Evolutionary conservation across 2,113 vertebrate genomes (phyloP).

Genomic region (Uropsilus gracilis): DNA sequence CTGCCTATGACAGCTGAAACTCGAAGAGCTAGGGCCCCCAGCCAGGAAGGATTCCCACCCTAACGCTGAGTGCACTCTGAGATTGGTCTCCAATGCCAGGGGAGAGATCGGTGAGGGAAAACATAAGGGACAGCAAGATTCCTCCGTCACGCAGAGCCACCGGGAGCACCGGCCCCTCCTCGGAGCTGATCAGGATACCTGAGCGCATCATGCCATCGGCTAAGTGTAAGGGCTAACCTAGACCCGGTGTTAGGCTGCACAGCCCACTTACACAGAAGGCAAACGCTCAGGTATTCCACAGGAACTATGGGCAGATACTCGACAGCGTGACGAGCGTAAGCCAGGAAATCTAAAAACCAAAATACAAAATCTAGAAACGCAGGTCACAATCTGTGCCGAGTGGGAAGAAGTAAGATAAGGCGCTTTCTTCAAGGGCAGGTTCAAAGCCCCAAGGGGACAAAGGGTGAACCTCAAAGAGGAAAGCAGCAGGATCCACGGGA

Average conservation of each 20-base stretch:
- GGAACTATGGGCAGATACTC: background rate
- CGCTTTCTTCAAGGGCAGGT: background rate
- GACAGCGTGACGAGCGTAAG: background rate
- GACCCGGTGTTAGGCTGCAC: background rate
- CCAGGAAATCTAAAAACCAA: background rate
- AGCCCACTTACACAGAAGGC: background rate
- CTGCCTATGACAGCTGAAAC: background rate
- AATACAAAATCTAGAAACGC: background rate
- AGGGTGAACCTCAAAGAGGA: background rate
- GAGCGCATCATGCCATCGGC: background rate
- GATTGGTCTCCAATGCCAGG: background rate
- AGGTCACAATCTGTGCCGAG: background rate
- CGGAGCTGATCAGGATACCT: background rate
- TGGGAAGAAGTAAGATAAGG: background rate
- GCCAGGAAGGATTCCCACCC: background rate
- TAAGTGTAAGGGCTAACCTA: background rate
- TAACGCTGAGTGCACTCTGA: background rate
- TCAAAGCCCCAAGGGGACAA: background rate
- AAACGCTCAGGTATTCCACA: background rate
- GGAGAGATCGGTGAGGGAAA: background rate
- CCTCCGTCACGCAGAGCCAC: background rate
- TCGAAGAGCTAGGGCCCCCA: background rate
- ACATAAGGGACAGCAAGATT: background rate
- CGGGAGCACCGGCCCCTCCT: background rate
- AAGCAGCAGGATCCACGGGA: background rate